These are phyloP conservation scores for Cepphus grylle DNA, from an alignment of 2,113 vertebrate genomes.

Conservation along the genomic window DNA sequence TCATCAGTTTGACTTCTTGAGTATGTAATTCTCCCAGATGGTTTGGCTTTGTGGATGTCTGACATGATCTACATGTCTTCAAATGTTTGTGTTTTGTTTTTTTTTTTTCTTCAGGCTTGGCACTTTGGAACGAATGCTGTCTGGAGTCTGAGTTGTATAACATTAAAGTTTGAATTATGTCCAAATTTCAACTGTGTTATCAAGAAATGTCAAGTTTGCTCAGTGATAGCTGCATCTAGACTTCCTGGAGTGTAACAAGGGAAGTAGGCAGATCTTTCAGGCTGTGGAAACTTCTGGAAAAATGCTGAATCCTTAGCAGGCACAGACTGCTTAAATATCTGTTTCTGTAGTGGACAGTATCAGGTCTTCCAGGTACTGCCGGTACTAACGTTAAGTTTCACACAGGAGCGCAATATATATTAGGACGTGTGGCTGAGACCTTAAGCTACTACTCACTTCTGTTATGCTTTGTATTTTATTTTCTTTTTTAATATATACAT, in stretches of 20 bases:
- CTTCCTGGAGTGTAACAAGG: not conserved
- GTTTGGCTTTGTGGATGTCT: conserved; percentile 6
- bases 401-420: not conserved
- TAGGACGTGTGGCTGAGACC: not conserved
- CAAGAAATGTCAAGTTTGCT: conserved; percentile 38
- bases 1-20: conserved; percentile 27
- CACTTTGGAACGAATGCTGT: not conserved
- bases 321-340: not conserved
- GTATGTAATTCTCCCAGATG: conserved; percentile 21
- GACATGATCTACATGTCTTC: conserved; percentile 12
- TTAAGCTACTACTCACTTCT: not conserved
- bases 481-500: not conserved
- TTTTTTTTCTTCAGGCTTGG: not conserved
- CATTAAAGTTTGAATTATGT: conserved; percentile 25
- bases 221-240: not conserved
- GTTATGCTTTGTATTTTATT: not conserved
- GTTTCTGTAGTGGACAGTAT: not conserved
- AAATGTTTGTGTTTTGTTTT: not conserved
- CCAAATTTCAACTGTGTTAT: conserved; percentile 39
- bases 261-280: not conserved
- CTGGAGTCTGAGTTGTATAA: conserved; percentile 21
- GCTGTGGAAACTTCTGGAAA: not conserved
- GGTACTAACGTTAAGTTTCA: not conserved
- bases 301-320: not conserved
- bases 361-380: not conserved